Conservation (phyloP, 2,888 invertebrate species). For the Branchinecta sandiegonensis region DNA sequence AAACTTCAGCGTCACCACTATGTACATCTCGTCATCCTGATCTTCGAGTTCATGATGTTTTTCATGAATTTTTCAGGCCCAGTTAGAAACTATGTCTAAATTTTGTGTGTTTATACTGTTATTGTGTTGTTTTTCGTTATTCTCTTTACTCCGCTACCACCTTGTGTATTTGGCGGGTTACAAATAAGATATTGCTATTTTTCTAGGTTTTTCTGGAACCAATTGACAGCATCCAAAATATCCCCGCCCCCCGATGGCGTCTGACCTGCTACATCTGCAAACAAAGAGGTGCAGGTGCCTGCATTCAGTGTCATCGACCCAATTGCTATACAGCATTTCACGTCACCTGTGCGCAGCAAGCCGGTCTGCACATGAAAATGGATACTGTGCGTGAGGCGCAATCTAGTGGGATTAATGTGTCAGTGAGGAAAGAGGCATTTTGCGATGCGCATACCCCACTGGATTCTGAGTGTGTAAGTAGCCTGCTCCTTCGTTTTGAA, state of each 20-base stretch:
- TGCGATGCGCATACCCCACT: constrained; percentile 85
- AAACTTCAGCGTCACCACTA: too few relatives aligned
- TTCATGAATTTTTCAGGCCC: too few relatives aligned
- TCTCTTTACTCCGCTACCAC: too few relatives aligned
- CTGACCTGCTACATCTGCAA: constrained; percentile 95
- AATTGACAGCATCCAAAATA: constrained; percentile 89
- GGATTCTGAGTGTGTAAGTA: constrained; percentile 38
- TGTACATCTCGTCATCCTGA: too few relatives aligned
- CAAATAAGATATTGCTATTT: too few relatives aligned
- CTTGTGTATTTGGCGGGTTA: too few relatives aligned
- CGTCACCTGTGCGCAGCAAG: constrained; percentile 96
- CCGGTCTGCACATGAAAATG: constrained; percentile 89
- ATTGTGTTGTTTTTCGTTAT: too few relatives aligned
- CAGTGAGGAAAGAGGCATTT: constrained; percentile 88
- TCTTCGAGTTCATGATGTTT: too few relatives aligned
- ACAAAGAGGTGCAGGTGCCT: constrained; percentile 79
- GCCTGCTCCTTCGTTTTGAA: neutral
- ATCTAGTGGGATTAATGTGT: constrained; percentile 46
- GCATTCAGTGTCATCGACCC: constrained; percentile 92
- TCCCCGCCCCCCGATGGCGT: constrained; percentile 88
- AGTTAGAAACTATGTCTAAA: too few relatives aligned
- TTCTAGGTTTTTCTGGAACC: constrained; percentile 71
- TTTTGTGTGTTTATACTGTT: too few relatives aligned
- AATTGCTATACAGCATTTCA: constrained; percentile 97
- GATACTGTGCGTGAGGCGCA: constrained; percentile 61